Conservation (phyloP, 1,140 invertebrate genomes). For the Trialeurodes vaporariorum region DNA sequence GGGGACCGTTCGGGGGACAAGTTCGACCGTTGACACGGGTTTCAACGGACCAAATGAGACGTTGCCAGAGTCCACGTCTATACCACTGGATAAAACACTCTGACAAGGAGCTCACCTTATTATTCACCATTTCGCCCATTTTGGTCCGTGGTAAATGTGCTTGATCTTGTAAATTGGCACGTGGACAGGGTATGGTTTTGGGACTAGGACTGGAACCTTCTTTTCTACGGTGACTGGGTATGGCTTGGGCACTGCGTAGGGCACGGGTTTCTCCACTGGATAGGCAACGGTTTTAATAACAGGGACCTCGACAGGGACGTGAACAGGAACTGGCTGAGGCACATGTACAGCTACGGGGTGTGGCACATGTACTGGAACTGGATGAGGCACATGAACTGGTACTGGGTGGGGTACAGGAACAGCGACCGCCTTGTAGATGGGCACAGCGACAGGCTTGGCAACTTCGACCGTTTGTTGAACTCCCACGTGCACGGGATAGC, state of each 20-base stretch:
- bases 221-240: slow-evolving; percentile 25
- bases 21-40: too few species aligned
- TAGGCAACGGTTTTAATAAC: slow-evolving; percentile 14
- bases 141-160: slow-evolving; percentile 24
- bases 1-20: too few species aligned
- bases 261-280: slow-evolving; percentile 26
- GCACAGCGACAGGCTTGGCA: slow-evolving; percentile 21
- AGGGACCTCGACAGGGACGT: background rate
- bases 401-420: slow-evolving; percentile 21
- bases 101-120: too few species aligned
- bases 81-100: too few species aligned
- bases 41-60: too few species aligned
- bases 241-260: slow-evolving; percentile 26
- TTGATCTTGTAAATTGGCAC: slow-evolving; percentile 27
- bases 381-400: slow-evolving; percentile 21
- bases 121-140: slow-evolving; percentile 13
- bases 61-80: too few species aligned
- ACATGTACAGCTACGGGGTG: slow-evolving; percentile 20
- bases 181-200: slow-evolving; percentile 24
- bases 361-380: slow-evolving; percentile 24
- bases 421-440: slow-evolving; percentile 21
- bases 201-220: slow-evolving; percentile 24
- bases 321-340: slow-evolving; percentile 19
- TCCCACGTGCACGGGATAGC: slow-evolving; percentile 14
- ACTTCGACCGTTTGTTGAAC: slow-evolving; percentile 21